Conservation (phyloP, 1,140 invertebrate species). For the Belonocnema kinseyi region DNA sequence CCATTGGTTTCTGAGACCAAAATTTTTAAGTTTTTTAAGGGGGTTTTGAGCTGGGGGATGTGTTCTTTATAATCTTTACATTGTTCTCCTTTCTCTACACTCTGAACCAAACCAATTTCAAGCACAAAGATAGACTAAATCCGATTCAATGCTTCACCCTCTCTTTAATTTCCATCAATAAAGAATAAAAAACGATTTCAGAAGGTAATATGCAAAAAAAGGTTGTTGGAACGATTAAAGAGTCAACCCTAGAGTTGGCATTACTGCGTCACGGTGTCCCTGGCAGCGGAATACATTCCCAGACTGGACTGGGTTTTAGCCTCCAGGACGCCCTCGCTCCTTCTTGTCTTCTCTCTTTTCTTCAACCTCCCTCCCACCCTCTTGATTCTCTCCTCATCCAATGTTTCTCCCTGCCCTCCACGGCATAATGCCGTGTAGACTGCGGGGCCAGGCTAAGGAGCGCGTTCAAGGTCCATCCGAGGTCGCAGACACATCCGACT, state of each 20-base stretch:
- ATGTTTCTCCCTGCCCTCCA: slow-evolving; percentile 40
- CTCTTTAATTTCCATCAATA: background rate
- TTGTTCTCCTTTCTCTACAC: too few species aligned
- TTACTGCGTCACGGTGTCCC: slow-evolving; percentile 58
- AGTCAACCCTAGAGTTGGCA: slow-evolving; percentile 57
- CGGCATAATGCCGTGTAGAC: slow-evolving; percentile 52
- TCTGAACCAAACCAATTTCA: too few species aligned
- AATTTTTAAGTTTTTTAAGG: too few species aligned
- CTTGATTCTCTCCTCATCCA: slow-evolving; percentile 52
- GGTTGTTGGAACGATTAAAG: slow-evolving; percentile 42
- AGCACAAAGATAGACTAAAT: too few species aligned
- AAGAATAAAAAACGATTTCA: background rate
- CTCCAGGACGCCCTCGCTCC: slow-evolving; percentile 68
- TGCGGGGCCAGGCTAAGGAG: slow-evolving; percentile 54
- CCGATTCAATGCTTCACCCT: too few species aligned
- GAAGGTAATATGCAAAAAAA: slow-evolving; percentile 31
- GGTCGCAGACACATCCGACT: slow-evolving; percentile 68
- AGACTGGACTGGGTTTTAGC: slow-evolving; percentile 68
- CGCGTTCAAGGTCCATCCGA: slow-evolving; percentile 70
- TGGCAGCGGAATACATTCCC: slow-evolving; percentile 68
- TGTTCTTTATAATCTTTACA: too few species aligned
- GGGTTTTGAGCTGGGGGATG: too few species aligned
- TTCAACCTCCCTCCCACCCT: slow-evolving; percentile 49
- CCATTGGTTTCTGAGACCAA: too few species aligned
- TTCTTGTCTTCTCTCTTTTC: slow-evolving; percentile 49